A percentile compares a stretch with the other conserved stretches of the same genome.
These are phyloP conservation scores for Meriones psammophilus DNA, from an alignment of 2,797 vertebrate genomes.

Conservation along the genomic window DNA sequence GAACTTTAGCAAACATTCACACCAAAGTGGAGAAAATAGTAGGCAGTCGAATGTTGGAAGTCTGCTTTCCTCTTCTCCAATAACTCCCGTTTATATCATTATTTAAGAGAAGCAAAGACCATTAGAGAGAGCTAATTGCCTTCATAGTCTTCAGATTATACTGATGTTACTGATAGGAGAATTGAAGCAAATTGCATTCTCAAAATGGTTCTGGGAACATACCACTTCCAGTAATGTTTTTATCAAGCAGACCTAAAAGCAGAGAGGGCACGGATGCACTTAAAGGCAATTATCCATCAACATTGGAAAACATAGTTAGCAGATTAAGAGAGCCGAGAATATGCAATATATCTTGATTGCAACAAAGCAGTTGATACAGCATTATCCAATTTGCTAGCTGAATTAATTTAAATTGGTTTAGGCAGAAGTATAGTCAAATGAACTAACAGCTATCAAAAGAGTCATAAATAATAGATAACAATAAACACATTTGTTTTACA, in stretches of 20 bases:
- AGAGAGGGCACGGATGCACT: slow-evolving; percentile 80
- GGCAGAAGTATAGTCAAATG: slow-evolving; percentile 82
- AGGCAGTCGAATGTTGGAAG: slow-evolving; percentile 60
- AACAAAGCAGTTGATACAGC: slow-evolving; percentile 80
- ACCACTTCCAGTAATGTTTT: slow-evolving; percentile 81
- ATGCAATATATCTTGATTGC: slow-evolving; percentile 83
- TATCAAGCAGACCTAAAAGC: slow-evolving; percentile 81
- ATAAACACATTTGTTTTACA: slow-evolving; percentile 85
- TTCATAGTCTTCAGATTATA: slow-evolving; percentile 75
- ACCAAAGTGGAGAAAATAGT: slow-evolving; percentile 34
- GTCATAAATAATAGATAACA: slow-evolving; percentile 85
- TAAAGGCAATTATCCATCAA: slow-evolving; percentile 83
- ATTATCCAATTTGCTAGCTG: slow-evolving; percentile 83
- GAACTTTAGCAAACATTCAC: slow-evolving; percentile 2
- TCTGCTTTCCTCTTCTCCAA: slow-evolving; percentile 69
- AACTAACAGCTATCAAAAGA: slow-evolving; percentile 77
- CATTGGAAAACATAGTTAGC: slow-evolving; percentile 77
- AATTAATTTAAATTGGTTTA: slow-evolving; percentile 83
- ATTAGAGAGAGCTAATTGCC: slow-evolving; percentile 81
- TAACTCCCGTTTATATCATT: slow-evolving; percentile 52
- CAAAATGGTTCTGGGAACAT: slow-evolving; percentile 78
- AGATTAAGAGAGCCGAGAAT: slow-evolving; percentile 81
- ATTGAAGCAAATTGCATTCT: slow-evolving; percentile 82
- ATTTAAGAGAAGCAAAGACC: slow-evolving; percentile 80
- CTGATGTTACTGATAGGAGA: slow-evolving; percentile 80